Evolutionary conservation across 2,113 vertebrate species (phyloP), one percentile per base, ranked within the genome.

Genomic region (Panurus biarmicus): DNA sequence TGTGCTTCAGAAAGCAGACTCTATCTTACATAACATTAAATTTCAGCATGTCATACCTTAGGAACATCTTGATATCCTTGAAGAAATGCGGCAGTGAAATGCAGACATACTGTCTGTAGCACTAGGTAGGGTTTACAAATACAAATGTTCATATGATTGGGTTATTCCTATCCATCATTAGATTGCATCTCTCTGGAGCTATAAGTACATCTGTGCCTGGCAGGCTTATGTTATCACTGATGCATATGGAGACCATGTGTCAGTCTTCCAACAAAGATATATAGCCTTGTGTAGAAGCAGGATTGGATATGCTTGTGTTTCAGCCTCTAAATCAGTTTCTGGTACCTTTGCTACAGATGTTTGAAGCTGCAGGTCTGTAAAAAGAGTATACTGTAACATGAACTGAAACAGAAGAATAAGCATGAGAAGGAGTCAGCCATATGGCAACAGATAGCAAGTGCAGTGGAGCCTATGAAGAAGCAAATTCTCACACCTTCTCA

Each of bases 311-410:
- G 87, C 95, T 97, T 97, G 93, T 95, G 95, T 97, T 98, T 94
- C 95, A 97, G 92, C 70, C 90, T 96, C 96, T 98, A 98, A 98
- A 97, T 98, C 97, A 97, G 79, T 96, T 97, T 95, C 92, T 91
- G 85, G 86, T 92, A 81, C 94, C 73, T 94, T 96, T 95, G 76
- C 91, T 97, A 94, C 97, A 98, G 96, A 97, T 97, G 97, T 96
- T 97, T 91, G 83, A 96, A 95, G 87, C 95, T 97, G 35, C 79
- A 89, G 89, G 79, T 96, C 90, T 95, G 88, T 97, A 92, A 94
- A 95, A 95, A 92, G 87, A 92, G 87, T 69, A 35, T 74, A 86
- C 82, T 91, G 73, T 95, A 96, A 94, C 53, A 60, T 80, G 93
- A 97, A 94, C 87, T 80, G 90, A 82, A 92, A 72, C 60, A 78